These are phyloP conservation scores for Pseudococcus longispinus DNA, from an alignment of 2,888 invertebrate genomes.

Conservation along the genomic window DNA sequence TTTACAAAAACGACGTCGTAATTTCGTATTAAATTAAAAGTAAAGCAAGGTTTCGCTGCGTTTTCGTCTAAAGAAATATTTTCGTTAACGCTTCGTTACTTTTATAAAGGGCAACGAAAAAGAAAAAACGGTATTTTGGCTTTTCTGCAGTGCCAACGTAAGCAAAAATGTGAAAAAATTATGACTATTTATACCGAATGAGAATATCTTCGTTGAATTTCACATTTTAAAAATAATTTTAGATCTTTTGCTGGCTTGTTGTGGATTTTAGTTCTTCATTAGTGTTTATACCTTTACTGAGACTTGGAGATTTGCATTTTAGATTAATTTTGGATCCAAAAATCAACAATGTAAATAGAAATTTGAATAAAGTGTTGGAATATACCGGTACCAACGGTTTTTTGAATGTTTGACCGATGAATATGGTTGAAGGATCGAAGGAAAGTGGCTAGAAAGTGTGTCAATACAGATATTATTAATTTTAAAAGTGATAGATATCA, in stretches of 20 bases:
- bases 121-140: neutral
- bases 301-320: neutral
- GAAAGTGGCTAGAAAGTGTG: too few relatives aligned
- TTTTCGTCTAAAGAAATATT: neutral
- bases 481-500: too few relatives aligned
- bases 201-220: neutral
- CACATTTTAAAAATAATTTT: neutral
- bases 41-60: neutral
- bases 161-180: neutral
- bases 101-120: neutral
- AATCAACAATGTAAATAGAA: neutral
- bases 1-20: conserved; percentile 23
- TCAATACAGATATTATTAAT: too few relatives aligned
- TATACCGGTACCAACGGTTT: neutral
- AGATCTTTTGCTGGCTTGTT: neutral
- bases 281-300: neutral
- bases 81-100: neutral
- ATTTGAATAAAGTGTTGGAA: neutral
- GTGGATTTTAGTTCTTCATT: neutral
- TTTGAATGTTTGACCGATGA: too few relatives aligned
- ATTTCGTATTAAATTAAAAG: conserved; percentile 19
- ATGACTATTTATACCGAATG: neutral
- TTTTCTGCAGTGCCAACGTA: neutral
- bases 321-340: neutral
- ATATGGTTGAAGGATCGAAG: too few relatives aligned